Percentiles rank a stretch among this genome's conserved stretches.
phyloP scores from a whole-genome alignment of 2,113 vertebrate genomes.

The Prionailurus viverrinus region DNA sequence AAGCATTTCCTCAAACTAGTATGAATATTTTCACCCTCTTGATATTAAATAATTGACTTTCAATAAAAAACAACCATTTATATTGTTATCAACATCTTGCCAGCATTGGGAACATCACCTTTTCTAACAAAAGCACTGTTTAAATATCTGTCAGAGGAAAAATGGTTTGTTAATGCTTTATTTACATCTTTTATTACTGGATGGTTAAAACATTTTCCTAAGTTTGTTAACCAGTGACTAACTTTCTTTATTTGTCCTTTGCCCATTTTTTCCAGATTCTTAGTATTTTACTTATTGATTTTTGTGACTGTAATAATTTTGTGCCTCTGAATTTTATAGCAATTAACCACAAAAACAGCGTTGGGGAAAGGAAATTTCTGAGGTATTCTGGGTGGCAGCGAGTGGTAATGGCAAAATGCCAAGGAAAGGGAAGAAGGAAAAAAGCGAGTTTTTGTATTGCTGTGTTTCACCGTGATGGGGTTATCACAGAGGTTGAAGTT shows the following conservation, averaged over 20 bases:
- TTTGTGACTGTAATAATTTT: not conserved
- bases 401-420: slow-evolving; percentile 68
- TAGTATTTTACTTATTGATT: not conserved
- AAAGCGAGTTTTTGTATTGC: slow-evolving; percentile 68
- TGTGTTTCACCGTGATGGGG: slow-evolving; percentile 65
- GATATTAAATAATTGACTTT: slow-evolving; percentile 13
- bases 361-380: not conserved
- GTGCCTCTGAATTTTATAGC: slow-evolving; percentile 15
- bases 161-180: not conserved
- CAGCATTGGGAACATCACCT: not conserved
- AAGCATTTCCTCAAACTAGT: slow-evolving; percentile 28
- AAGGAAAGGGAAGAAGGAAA: slow-evolving; percentile 30
- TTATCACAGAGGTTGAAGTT: slow-evolving; percentile 22
- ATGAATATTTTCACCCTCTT: slow-evolving; percentile 7
- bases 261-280: not conserved
- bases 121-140: slow-evolving; percentile 5
- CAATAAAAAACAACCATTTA: slow-evolving; percentile 22
- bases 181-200: slow-evolving; percentile 29
- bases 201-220: not conserved
- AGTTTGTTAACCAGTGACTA: not conserved
- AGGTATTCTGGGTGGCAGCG: not conserved
- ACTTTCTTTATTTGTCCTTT: not conserved
- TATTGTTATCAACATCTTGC: not conserved
- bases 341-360: slow-evolving; percentile 60
- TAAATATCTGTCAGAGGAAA: not conserved